Evolutionary conservation across 2,797 vertebrate species (phyloP), one percentile per base, ranked within the genome.

Genomic region (Onychomys arenicola): DNA sequence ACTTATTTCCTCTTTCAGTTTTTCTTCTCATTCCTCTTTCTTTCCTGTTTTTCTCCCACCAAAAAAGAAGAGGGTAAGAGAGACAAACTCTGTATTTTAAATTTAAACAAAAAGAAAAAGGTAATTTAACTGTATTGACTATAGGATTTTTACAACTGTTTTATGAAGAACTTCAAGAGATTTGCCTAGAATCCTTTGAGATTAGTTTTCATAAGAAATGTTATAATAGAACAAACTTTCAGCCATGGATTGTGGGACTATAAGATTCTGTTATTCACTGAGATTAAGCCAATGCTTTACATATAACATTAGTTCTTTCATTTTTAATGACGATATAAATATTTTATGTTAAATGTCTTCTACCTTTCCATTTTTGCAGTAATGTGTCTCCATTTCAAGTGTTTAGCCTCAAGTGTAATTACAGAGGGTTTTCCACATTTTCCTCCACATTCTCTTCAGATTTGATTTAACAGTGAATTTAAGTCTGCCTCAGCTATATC

Each of bases 131-230:
- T 19, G 63, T 89, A 67, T 40, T 88, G 21, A 82, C 5, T 75
- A 3, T 80, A 29, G 69, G 91, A 49, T 40, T 93, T 76, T 29
- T 76, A 19, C 89, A 6, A 6, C 37, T 83, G 46, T 80, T 34
- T 76, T 92, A 83, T 96, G 17, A 88, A 49, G 63, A 93, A 85
- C 5, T 81, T 57, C 29, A 93, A 94, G n/a, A 25, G 29, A 85
- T 6, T 63, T 69, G 12, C 12, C 37, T 81, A 9, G 2, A 52
- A 0, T 71, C 13, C n/a, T 81, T 87, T 88, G 6, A 59, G 40
- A 21, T 96, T 95, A 82, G 19, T 86, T 95, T 94, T 86, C 25
- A 67, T 90, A 75, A 73, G 23, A 29, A 95, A 82, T 90, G 10
- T 46, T 71, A 86, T 19, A 93, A 25, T 49, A 88, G 29, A 78